Conservation (phyloP, 2,888 invertebrate genomes). For the Conomelus anceps region DNA sequence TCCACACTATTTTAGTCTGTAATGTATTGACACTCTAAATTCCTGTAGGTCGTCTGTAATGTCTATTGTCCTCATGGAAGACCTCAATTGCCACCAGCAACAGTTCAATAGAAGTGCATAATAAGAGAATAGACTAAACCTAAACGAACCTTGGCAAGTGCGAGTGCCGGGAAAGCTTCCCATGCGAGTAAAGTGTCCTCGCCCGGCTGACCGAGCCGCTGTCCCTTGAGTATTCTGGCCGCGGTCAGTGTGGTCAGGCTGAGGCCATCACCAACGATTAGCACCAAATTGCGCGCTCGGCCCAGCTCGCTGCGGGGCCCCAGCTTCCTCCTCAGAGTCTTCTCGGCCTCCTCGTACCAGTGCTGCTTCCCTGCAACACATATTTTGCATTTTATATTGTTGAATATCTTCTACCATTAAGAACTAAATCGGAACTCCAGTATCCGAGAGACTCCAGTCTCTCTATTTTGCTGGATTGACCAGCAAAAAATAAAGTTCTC, state of each 20-base stretch:
- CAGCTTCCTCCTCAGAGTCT: background rate
- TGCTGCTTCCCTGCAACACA: background rate
- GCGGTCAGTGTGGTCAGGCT: conserved; percentile 67
- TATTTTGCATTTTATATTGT: too few species aligned
- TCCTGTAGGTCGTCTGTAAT: too few species aligned
- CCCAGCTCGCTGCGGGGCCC: conserved; percentile 51
- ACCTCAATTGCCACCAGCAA: background rate
- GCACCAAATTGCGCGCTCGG: conserved; percentile 55
- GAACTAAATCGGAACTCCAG: too few species aligned
- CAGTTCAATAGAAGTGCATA: background rate
- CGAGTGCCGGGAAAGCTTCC: conserved; percentile 63
- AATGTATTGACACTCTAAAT: too few species aligned
- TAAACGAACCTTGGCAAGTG: conserved; percentile 55
- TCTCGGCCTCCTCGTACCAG: conserved; percentile 5
- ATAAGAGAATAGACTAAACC: conserved; percentile 27
- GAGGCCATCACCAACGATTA: conserved; percentile 73
- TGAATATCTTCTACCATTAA: too few species aligned
- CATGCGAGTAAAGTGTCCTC: conserved; percentile 61
- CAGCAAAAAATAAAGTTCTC: too few species aligned
- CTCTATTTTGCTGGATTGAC: too few species aligned
- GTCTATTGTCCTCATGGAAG: too few species aligned
- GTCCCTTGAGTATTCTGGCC: conserved; percentile 60
- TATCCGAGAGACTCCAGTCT: too few species aligned
- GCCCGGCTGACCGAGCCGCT: conserved; percentile 52
- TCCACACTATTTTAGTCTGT: too few species aligned